phyloP scores from a whole-genome alignment of 2,888 invertebrate genomes.

The Steromphala cineraria region DNA sequence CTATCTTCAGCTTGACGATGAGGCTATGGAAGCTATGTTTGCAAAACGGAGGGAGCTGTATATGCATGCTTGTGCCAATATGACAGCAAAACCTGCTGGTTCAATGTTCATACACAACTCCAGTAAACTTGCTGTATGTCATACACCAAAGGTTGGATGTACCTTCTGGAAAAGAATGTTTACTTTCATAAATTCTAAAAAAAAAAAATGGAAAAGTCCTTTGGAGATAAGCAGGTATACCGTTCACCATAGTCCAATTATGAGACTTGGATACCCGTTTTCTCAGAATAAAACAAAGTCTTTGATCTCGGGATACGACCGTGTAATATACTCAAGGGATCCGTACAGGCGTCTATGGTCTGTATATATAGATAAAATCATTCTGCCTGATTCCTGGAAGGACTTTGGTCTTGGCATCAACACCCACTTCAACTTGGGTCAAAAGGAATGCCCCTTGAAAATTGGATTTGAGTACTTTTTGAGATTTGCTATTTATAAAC shows the following conservation, averaged over 20 bases:
- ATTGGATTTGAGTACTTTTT: slow-evolving; percentile 23
- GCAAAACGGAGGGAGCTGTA: neutral
- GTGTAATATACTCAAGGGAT: slow-evolving; percentile 26
- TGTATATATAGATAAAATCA: slow-evolving; percentile 33
- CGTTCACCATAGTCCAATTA: neutral
- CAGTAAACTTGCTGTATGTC: neutral
- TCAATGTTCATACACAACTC: neutral
- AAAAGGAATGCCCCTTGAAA: neutral
- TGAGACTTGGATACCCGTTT: neutral
- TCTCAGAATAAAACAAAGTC: neutral
- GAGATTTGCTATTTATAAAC: neutral
- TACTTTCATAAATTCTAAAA: neutral
- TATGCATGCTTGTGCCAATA: neutral
- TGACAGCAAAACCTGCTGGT: neutral
- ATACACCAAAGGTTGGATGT: neutral
- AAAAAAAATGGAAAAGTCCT: neutral
- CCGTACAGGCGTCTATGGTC: slow-evolving; percentile 35
- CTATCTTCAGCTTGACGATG: no score
- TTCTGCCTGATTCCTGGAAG: slow-evolving; percentile 30
- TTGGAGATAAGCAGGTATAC: neutral
- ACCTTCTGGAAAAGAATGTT: slow-evolving; percentile 16
- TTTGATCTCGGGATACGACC: neutral
- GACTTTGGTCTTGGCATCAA: neutral
- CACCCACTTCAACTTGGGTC: neutral
- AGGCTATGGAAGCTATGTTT: neutral